These are phyloP conservation scores for Caracal caracal DNA, from an alignment of 2,113 vertebrate genomes.

Conservation along the genomic window DNA sequence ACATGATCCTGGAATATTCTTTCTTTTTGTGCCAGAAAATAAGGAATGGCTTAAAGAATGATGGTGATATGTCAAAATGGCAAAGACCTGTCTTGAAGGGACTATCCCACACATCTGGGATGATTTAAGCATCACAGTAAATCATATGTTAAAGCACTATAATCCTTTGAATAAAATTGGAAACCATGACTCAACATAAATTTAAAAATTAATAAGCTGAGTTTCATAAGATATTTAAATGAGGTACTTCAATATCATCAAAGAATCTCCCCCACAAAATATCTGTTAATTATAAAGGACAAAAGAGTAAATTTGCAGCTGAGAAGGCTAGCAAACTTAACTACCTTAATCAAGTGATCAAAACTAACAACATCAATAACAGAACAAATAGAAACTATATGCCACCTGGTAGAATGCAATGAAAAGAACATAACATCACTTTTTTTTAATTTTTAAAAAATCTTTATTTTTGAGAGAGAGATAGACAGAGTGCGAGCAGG, in stretches of 20 bases:
- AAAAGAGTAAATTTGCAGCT: neutral
- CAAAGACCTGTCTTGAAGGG: neutral
- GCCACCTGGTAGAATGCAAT: neutral
- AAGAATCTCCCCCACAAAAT: neutral
- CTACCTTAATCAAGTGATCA: neutral
- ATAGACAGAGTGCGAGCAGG: no score
- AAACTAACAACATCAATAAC: neutral
- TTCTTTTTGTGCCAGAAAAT: neutral
- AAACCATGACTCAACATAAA: constrained; percentile 1
- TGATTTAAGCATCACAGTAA: neutral
- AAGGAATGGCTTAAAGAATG: neutral
- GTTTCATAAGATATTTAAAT: neutral
- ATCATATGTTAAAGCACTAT: neutral
- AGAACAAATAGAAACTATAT: neutral
- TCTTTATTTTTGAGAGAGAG: no score
- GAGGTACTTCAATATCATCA: neutral
- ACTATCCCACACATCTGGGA: neutral
- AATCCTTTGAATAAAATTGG: neutral
- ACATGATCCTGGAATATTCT: neutral
- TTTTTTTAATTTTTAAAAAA: neutral
- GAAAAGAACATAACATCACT: neutral
- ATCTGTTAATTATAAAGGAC: neutral
- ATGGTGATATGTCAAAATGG: neutral
- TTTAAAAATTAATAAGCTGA: neutral
- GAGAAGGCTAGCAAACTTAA: neutral